Base-by-base conservation (phyloP, 2,113 vertebrate species). In the Vicugna pacos region DNA sequence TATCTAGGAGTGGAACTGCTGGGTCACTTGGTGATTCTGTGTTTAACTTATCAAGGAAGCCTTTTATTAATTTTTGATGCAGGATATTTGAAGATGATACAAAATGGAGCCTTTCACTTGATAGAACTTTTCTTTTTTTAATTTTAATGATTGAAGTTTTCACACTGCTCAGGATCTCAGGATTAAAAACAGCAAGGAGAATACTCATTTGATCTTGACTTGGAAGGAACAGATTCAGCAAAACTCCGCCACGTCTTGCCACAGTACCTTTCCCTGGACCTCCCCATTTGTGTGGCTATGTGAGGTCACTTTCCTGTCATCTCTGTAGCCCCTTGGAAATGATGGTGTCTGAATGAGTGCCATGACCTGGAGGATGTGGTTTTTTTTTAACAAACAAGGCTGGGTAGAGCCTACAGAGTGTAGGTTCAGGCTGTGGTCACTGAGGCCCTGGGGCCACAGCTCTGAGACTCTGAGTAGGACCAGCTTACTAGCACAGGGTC, bases 251-350 rank as follows among this genome's bases (percentile, higher is more conserved):
- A 15, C 1, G 13, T 87, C 24, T 77, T 70, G 38, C 28, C 58
- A 24, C 1, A 19, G 4, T 5, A 46, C 15, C 7, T 32, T 9
- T 35, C 42, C n/a, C 42, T 5, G 1, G 52, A 32, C 24, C 6
- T 35, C 38, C 22, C 42, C 6, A 5, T 52, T 42, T 4, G 0
- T 28, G 46, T n/a, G 84, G 84, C 0, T 0, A 9, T 8, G 15
- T n/a, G 58, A 73, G n/a, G 73, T 30, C 42, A 35, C 26, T 58
- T 62, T 70, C 3, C 1, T 42, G 69, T 30, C 32, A 7, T 72
- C 20, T 9, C 0, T 32, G 38, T 72, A 72, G 69, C 72, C 20
- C 48, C 88, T 64, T 30, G 46, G 24, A 58, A 9, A 24, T 19
- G 2, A 0, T 14, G 7, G 56, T 30, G 8, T 86, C 56, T 35